Evolutionary conservation across 2,888 invertebrate genomes (phyloP), one percentile per base, ranked within the genome.

Genomic region (Pristionchus japonicus): DNA sequence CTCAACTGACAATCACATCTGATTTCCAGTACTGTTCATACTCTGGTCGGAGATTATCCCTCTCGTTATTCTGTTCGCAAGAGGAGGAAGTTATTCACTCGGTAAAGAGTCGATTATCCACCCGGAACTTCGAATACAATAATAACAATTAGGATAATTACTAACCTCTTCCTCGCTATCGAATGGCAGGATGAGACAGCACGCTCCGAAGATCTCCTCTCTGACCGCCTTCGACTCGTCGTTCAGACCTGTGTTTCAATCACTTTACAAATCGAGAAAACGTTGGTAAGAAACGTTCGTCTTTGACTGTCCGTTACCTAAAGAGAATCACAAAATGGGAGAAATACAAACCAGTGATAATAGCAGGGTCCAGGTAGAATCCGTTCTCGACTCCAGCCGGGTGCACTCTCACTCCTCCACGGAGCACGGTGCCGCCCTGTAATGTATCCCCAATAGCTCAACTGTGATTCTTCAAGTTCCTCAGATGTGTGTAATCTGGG

Each of bases 181-280:
- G 93, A 96, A 96, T 27, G 94, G 93, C 88, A 96, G 91, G 37
- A 96, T 92, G 13, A 95, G 94, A 90, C 95, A 93, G 11, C 96
- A 95, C 17, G 96, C 93, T 1, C 96, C 96, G 94, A 96, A 96
- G 77, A 96, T 95, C 92, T 96, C 96, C 85, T 96, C 96, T 70
- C 93, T 92, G 0, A 95, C 95, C 3, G 95, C 94, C 13, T 91
- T 94, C 95, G 96, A 95, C 34, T 95, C 91, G 92, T 96, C 96
- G 37, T 91, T 91, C 49, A 92, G 88, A n/a, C 87, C 87, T 87
- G 57, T 0, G 27, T 31, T n/a, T 31, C 27, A 31, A 11, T 7
- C 4, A 37, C 6, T 37, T 34, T 3, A 6, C 6, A 1, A 15
- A 61, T 34, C 20, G 34, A 23, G 20, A 23, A 20, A n/a, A 43